Conservation (phyloP, 2,888 invertebrate species). For the Podotricha telesiphe region DNA sequence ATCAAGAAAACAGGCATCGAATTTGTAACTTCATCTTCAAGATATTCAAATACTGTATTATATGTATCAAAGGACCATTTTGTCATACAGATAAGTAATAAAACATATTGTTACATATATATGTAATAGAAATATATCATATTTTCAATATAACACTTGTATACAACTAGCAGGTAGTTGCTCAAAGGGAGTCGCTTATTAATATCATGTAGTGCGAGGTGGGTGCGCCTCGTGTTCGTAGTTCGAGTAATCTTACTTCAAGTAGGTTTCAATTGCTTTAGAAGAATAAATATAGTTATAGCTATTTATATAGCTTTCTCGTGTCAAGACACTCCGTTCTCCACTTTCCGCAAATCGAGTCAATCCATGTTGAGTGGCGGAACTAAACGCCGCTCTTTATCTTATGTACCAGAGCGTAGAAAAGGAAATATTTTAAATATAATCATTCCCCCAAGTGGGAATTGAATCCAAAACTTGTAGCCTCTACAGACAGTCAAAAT, state of each 20-base stretch:
- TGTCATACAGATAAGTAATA: background rate
- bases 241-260: background rate
- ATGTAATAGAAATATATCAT: background rate
- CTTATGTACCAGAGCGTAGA: too few relatives aligned
- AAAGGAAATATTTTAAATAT: too few relatives aligned
- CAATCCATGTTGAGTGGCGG: too few relatives aligned
- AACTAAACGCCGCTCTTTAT: too few relatives aligned
- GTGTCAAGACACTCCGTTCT: too few relatives aligned
- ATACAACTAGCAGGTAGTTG: background rate
- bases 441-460: too few relatives aligned
- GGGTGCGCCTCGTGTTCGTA: background rate
- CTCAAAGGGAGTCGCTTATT: slow-evolving; percentile 12
- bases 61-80: background rate
- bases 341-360: too few relatives aligned
- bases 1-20: too few relatives aligned
- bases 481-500: too few relatives aligned
- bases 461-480: too few relatives aligned
- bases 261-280: background rate
- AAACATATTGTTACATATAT: background rate
- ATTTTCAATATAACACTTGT: background rate
- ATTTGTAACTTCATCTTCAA: too few relatives aligned
- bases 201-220: background rate
- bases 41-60: background rate
- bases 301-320: too few relatives aligned
- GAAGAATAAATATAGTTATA: background rate